Conservation (phyloP, 2,113 vertebrate genomes). For the Hippocampus guttulatus region DNA sequence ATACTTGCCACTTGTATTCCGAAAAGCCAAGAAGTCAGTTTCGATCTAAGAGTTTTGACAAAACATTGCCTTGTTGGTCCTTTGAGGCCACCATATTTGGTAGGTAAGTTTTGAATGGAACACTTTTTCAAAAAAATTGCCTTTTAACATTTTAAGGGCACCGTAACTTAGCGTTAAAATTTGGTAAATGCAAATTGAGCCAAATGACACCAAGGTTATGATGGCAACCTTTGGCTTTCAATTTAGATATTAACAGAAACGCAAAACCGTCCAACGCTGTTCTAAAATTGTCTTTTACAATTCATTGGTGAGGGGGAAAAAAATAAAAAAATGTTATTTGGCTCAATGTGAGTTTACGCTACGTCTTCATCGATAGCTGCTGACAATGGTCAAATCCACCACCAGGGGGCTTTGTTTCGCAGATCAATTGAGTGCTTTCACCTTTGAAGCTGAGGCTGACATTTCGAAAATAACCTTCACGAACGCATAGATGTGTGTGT, state of each 20-base stretch:
- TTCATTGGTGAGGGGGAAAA: neutral
- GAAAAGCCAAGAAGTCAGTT: no score
- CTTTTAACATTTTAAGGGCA: no score
- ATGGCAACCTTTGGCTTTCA: neutral
- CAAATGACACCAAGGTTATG: no score
- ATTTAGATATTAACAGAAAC: neutral
- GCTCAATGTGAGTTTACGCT: neutral
- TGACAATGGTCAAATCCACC: neutral
- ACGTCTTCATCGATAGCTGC: neutral
- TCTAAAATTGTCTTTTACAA: neutral
- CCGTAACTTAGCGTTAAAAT: no score
- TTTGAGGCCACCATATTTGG: no score
- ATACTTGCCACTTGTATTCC: no score
- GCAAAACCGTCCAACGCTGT: neutral
- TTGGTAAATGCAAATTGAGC: no score
- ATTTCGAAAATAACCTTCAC: conserved; percentile 8
- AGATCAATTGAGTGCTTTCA: neutral
- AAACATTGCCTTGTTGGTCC: no score
- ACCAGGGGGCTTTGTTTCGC: conserved; percentile 2
- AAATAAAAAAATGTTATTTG: no score
- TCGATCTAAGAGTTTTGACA: no score
- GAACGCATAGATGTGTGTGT: neutral
- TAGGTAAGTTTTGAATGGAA: no score
- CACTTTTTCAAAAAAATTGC: no score
- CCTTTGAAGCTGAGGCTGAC: neutral